phyloP scores from a whole-genome alignment of 2,888 invertebrate species.

The Aspidapion aeneum region DNA sequence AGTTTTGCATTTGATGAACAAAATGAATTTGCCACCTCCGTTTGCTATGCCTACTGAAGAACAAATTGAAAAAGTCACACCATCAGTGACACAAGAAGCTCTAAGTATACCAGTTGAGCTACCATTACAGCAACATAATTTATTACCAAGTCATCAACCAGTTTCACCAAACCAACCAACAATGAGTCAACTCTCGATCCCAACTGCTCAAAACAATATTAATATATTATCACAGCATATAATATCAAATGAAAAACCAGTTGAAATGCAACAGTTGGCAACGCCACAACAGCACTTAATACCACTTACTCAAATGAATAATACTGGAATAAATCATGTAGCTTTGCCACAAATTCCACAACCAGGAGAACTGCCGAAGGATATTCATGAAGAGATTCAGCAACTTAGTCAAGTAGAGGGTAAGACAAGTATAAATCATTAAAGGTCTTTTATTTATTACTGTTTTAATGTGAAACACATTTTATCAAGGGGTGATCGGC shows the following conservation, averaged over 20 bases:
- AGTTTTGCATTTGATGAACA: constrained; percentile 89
- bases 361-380: neutral
- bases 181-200: neutral
- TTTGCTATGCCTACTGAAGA: constrained; percentile 57
- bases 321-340: too few species aligned
- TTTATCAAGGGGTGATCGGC: too few species aligned
- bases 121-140: neutral
- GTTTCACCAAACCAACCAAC: neutral
- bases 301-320: neutral
- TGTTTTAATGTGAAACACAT: too few species aligned
- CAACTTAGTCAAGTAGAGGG: neutral
- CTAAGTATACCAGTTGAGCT: too few species aligned
- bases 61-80: constrained; percentile 27
- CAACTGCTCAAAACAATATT: neutral
- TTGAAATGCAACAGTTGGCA: neutral
- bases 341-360: neutral
- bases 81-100: constrained; percentile 37
- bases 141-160: neutral
- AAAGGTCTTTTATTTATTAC: neutral
- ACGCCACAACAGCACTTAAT: neutral
- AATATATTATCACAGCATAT: neutral
- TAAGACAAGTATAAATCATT: neutral
- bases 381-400: neutral
- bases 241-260: neutral
- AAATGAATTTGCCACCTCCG: constrained; percentile 86